Conservation (phyloP, 2,888 invertebrate genomes). For the Coremacera marginata region DNA sequence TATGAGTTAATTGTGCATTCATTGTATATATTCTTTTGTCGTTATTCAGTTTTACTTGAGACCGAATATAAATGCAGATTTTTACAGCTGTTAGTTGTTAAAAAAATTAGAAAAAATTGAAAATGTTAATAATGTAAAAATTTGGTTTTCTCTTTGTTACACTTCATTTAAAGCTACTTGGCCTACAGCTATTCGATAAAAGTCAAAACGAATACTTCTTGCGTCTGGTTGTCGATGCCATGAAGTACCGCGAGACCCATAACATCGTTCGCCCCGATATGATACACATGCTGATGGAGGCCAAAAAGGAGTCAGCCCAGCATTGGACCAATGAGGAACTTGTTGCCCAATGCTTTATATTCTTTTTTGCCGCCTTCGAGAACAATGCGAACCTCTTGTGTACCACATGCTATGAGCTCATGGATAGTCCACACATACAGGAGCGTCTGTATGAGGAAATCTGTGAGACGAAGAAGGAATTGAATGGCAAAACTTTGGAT, state of each 20-base stretch:
- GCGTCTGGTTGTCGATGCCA: conserved; percentile 66
- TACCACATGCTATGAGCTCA: conserved; percentile 71
- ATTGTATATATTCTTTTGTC: no score
- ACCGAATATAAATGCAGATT: no score
- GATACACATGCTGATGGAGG: conserved; percentile 72
- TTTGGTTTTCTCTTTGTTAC: not conserved
- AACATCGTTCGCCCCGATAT: conserved; percentile 72
- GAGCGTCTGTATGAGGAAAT: conserved; percentile 71
- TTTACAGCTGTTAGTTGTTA: no score
- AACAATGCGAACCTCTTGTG: conserved; percentile 63
- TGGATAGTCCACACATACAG: conserved; percentile 72
- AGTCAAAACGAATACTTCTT: conserved; percentile 65
- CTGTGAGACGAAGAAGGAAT: conserved; percentile 63
- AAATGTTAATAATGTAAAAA: no score
- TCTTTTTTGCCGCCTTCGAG: conserved; percentile 72
- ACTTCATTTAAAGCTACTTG: conserved; percentile 44
- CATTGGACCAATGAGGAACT: conserved; percentile 56
- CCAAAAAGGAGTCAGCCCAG: conserved; percentile 48
- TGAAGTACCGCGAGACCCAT: conserved; percentile 68
- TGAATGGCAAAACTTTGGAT: conserved; percentile 67
- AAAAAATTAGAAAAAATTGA: no score
- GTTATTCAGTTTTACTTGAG: no score
- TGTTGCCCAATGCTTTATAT: conserved; percentile 71
- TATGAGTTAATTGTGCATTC: no score
- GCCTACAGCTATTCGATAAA: conserved; percentile 60